Evolutionary conservation across 2,888 invertebrate species (phyloP).

Genomic region (Drosophila setosimentum): DNA sequence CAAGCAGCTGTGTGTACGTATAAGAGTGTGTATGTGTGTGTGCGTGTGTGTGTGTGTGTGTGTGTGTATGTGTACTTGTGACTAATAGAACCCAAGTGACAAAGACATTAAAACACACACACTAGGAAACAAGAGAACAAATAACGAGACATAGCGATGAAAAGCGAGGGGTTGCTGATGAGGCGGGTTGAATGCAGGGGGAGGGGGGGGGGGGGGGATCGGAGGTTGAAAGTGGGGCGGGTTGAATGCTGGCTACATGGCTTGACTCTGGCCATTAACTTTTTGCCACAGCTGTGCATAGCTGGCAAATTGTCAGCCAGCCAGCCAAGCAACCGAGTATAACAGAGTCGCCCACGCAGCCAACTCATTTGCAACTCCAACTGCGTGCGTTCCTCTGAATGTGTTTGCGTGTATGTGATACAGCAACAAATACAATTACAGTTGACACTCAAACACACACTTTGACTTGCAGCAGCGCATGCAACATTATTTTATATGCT

Average conservation of each 20-base stretch:
- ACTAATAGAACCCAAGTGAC: slow-evolving; percentile 80
- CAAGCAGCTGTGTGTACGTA: slow-evolving; percentile 31
- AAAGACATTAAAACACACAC: slow-evolving; percentile 55
- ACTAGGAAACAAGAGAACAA: neutral
- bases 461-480: slow-evolving; percentile 55
- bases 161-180: neutral
- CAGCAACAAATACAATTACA: slow-evolving; percentile 60
- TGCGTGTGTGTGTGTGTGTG: neutral
- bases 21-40: neutral
- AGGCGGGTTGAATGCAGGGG: neutral
- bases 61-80: slow-evolving; percentile 50
- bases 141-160: neutral
- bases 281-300: slow-evolving; percentile 61
- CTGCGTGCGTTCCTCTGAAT: slow-evolving; percentile 2
- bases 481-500: slow-evolving; percentile 76
- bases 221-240: neutral
- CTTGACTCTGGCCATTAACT: slow-evolving; percentile 69
- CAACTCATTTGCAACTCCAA: slow-evolving; percentile 52
- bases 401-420: slow-evolving; percentile 24
- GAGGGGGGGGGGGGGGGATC: too few relatives aligned
- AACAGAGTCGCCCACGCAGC: slow-evolving; percentile 68
- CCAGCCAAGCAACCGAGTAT: slow-evolving; percentile 59
- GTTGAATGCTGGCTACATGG: slow-evolving; percentile 15
- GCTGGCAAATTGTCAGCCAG: slow-evolving; percentile 65
- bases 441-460: slow-evolving; percentile 48